These are phyloP conservation scores for Dendrolimus pini DNA, from an alignment of 2,888 invertebrate genomes.

Conservation along the genomic window DNA sequence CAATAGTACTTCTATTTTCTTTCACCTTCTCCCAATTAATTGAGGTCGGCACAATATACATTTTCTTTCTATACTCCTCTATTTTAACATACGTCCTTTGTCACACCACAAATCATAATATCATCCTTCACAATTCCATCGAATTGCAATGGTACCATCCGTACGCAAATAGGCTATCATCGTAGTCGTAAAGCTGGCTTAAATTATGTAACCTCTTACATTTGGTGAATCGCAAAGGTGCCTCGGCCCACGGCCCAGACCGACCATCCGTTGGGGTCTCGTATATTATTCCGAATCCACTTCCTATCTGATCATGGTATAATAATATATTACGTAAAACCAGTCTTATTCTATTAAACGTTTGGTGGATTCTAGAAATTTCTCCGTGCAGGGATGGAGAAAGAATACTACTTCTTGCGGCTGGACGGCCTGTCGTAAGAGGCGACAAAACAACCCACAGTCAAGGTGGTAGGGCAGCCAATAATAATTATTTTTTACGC, in stretches of 20 bases:
- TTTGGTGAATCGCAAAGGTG: conserved; percentile 5
- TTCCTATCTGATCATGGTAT: neutral
- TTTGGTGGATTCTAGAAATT: neutral
- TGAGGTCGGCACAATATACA: too few relatives aligned
- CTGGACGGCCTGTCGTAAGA: too few relatives aligned
- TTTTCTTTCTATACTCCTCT: too few relatives aligned
- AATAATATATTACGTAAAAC: neutral
- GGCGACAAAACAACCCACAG: too few relatives aligned
- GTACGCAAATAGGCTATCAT: conserved; percentile 18
- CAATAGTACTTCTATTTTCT: too few relatives aligned
- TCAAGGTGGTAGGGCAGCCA: too few relatives aligned
- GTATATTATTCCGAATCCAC: neutral
- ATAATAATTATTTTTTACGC: conserved; percentile 1
- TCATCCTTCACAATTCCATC: conserved; percentile 1
- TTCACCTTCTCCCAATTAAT: too few relatives aligned
- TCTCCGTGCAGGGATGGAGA: too few relatives aligned
- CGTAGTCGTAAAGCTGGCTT: conserved; percentile 17
- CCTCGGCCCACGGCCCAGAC: neutral
- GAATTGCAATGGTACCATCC: conserved; percentile 12
- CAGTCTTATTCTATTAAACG: too few relatives aligned
- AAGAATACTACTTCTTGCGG: too few relatives aligned
- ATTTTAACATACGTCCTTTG: too few relatives aligned
- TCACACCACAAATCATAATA: too few relatives aligned
- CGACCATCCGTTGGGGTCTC: neutral
- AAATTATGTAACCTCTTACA: conserved; percentile 19